These are phyloP conservation scores for Sarcophaga rosellei DNA, from an alignment of 2,888 invertebrate species.

Conservation along the genomic window DNA sequence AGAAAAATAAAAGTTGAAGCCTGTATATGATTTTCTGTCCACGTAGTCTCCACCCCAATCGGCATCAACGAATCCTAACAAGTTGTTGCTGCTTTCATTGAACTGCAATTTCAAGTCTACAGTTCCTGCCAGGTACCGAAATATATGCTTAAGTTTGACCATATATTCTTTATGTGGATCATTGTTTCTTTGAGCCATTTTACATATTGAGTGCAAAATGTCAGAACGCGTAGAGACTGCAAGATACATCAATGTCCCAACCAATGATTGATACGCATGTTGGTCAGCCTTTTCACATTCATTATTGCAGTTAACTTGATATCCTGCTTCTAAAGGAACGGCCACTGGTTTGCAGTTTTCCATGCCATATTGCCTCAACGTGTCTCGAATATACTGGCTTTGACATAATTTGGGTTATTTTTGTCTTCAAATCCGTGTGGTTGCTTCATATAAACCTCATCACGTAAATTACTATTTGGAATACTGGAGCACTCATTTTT, in stretches of 20 bases:
- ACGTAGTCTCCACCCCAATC: neutral
- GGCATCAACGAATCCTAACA: neutral
- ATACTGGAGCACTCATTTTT: no score
- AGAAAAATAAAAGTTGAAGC: conserved; percentile 24
- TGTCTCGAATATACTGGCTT: conserved; percentile 1
- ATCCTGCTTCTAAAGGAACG: no score
- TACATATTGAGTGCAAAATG: neutral
- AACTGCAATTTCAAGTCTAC: neutral
- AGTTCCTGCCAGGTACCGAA: neutral
- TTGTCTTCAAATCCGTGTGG: neutral
- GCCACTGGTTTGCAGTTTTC: neutral
- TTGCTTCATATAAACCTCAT: conserved; percentile 30
- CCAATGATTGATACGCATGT: neutral
- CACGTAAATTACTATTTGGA: neutral
- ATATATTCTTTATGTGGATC: conserved; percentile 15
- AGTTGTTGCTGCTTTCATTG: neutral
- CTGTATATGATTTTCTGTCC: conserved; percentile 43
- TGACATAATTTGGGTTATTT: conserved; percentile 1
- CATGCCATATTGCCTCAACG: conserved; percentile 25
- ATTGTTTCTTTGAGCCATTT: conserved; percentile 2
- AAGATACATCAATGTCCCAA: neutral
- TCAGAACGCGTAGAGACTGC: neutral
- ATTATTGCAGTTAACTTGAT: neutral
- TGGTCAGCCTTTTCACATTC: conserved; percentile 7
- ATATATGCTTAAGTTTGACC: conserved; percentile 2